A percentile compares a stretch with the other conserved stretches of the same genome.
phyloP scores from a whole-genome alignment of 2,888 invertebrate genomes.

The Gibbula magus region DNA sequence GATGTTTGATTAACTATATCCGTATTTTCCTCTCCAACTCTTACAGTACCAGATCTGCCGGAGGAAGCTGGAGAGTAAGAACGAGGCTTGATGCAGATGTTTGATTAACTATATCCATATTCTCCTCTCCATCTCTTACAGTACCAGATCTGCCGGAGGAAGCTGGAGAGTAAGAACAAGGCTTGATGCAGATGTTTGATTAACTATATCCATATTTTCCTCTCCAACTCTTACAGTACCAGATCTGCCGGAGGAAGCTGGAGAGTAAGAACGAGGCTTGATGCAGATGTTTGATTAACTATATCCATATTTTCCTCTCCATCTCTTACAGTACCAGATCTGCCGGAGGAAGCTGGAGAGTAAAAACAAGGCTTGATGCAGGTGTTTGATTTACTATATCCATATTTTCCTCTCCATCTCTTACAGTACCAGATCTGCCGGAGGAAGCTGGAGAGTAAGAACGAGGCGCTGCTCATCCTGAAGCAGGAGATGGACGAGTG shows the following conservation, averaged over 20 bases:
- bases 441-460: slow-evolving; percentile 86
- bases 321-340: slow-evolving; percentile 58
- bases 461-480: slow-evolving; percentile 87
- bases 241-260: no score
- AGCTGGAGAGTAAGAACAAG: no score
- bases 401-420: neutral
- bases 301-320: neutral
- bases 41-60: slow-evolving; percentile 66
- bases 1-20: no score
- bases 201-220: no score
- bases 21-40: neutral
- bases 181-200: no score
- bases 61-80: slow-evolving; percentile 86
- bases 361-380: slow-evolving; percentile 90
- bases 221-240: no score
- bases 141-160: no score
- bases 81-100: no score
- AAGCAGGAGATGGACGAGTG: slow-evolving; percentile 86
- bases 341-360: slow-evolving; percentile 83
- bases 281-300: neutral
- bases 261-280: no score
- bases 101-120: no score
- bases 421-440: slow-evolving; percentile 66
- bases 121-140: no score
- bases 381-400: no score